Percentiles rank a stretch among this genome's conserved stretches.
Conservation (phyloP, 2,113 vertebrate genomes). For the Ailurus styani region DNA sequence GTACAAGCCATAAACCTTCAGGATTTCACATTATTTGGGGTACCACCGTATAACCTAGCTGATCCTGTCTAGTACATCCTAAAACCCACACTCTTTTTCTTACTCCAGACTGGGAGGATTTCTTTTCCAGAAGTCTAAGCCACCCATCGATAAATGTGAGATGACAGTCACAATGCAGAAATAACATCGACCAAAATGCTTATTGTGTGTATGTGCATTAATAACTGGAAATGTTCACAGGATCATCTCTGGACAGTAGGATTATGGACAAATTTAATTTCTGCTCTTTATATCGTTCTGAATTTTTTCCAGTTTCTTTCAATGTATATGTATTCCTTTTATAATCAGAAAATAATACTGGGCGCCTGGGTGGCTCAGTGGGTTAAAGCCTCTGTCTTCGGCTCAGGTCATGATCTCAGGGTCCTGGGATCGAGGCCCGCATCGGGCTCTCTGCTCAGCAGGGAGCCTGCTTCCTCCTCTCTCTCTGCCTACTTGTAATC, state of each 20-base stretch:
- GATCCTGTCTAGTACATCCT: neutral
- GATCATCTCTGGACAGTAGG: neutral
- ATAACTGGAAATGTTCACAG: neutral
- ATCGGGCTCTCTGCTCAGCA: too few relatives aligned
- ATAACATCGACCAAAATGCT: conserved; percentile 13
- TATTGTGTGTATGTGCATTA: neutral
- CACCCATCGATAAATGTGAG: neutral
- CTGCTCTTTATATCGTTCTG: neutral
- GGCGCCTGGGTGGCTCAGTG: too few relatives aligned
- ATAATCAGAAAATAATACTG: neutral
- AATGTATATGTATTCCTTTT: neutral
- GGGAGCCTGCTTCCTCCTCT: too few relatives aligned
- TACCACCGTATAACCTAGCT: neutral
- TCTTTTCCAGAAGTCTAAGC: neutral
- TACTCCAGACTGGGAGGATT: neutral
- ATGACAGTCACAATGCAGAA: neutral
- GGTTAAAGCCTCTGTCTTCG: too few relatives aligned
- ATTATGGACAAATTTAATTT: neutral
- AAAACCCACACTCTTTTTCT: neutral
- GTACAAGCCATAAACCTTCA: neutral
- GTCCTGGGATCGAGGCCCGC: too few relatives aligned
- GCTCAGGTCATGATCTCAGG: too few relatives aligned
- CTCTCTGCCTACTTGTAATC: too few relatives aligned
- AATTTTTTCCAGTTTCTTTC: neutral
- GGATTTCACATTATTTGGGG: neutral